Base-by-base conservation (phyloP, 2,888 invertebrate genomes). In the Chrysodeixis includens region DNA sequence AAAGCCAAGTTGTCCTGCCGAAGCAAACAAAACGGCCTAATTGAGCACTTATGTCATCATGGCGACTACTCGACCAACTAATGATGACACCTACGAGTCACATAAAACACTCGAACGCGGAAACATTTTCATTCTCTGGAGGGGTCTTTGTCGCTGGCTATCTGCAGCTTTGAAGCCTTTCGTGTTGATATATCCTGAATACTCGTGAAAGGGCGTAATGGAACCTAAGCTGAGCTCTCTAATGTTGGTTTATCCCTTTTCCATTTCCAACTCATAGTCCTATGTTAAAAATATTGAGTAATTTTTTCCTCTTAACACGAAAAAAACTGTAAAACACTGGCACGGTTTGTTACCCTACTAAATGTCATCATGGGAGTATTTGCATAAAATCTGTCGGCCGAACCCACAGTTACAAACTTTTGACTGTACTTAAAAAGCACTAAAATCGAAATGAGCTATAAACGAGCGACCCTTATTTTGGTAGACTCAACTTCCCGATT, bases 361-460 rank as follows among this genome's bases (percentile, higher is more conserved):
- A 90, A 91, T 86, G 86, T 85, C 86, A 88, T 88, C 82, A 87
- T 89, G 83, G 79, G 84, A 82, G 76, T 87, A 94, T 93, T 93
- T 94, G 91, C 94, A 94, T 94, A 93, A 94, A 93, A 91, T 89
- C 89, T 85, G 86, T 86, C 85, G 88, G 81, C 83, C 77, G 79
- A 78, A 79, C 81, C 86, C 86, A 84, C 85, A 85, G 82, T 86
- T 85, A 88, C 85, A 89, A 93, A 93, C 89, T 93, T 93, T 90
- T 86, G 87, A 85, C 85, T 87, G 85, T 89, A 88, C 90, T 92
- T 86, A 86, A 91, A 85, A 91, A 92, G 91, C 86, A 89, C 92
- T 94, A 92, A 93, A 92, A 92, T 91, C 90, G 83, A 86, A 92
- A 93, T 88, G 85, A 88, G 86, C 89, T 80, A 92, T 92, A 92